Conservation (phyloP, 2,888 invertebrate genomes). For the Ellobium chinense region DNA sequence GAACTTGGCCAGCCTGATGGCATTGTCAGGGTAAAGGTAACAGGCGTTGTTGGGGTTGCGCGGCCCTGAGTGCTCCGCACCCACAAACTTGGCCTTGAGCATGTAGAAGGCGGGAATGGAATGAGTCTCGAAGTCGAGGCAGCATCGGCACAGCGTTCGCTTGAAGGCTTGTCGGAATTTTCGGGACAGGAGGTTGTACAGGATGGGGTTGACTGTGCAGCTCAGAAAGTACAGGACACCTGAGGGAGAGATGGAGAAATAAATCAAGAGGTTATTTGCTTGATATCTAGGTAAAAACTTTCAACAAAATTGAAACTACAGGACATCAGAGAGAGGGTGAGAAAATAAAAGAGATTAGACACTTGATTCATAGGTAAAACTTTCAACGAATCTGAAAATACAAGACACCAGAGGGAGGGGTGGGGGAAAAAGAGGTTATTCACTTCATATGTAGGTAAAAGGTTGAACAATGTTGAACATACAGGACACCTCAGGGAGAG, state of each 20-base stretch:
- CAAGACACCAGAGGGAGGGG: too few species aligned
- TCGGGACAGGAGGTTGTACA: constrained; percentile 96
- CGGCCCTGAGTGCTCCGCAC: constrained; percentile 10
- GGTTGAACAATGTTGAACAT: too few species aligned
- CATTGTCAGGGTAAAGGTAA: constrained; percentile 43
- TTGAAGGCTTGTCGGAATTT: constrained; percentile 96
- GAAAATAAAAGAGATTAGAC: too few species aligned
- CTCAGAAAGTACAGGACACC: constrained; percentile 95
- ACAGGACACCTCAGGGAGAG: too few species aligned
- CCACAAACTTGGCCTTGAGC: constrained; percentile 52
- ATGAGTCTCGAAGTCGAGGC: constrained; percentile 56
- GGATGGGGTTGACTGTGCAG: constrained; percentile 94
- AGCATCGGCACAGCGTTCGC: constrained; percentile 81
- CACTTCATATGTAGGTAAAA: too few species aligned
- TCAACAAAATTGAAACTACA: too few species aligned
- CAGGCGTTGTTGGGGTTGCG: constrained; percentile 10
- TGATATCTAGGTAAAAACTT: too few species aligned
- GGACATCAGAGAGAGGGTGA: too few species aligned
- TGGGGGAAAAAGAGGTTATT: too few species aligned
- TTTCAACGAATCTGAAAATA: too few species aligned
- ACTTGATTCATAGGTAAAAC: too few species aligned
- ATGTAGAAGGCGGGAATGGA: constrained; percentile 69
- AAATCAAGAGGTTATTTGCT: too few species aligned
- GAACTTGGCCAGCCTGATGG: constrained; percentile 49
- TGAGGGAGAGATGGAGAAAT: constrained; percentile 56